Conservation (phyloP, 2,113 vertebrate genomes). For the Engystomops pustulosus region DNA sequence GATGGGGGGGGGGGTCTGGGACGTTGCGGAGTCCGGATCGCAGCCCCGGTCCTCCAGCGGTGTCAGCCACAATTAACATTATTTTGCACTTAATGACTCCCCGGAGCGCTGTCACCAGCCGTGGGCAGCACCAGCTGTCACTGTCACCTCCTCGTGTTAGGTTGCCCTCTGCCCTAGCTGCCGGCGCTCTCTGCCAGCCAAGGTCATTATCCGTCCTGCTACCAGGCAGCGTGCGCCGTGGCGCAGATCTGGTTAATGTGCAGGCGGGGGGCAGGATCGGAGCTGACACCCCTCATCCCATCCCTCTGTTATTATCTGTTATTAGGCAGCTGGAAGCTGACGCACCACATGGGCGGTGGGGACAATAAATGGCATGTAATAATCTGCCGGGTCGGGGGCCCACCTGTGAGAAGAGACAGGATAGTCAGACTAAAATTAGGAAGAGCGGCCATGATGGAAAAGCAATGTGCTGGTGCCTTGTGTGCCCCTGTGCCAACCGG, state of each 20-base stretch:
- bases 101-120: slow-evolving; percentile 54
- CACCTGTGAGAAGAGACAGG: slow-evolving; percentile 36
- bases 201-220: slow-evolving; percentile 50
- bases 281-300: slow-evolving; percentile 51
- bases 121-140: slow-evolving; percentile 40
- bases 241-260: slow-evolving; percentile 42
- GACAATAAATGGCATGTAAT: slow-evolving; percentile 48
- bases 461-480: not conserved
- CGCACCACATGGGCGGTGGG: slow-evolving; percentile 44
- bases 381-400: slow-evolving; percentile 52
- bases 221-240: not conserved
- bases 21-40: slow-evolving; percentile 3
- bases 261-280: slow-evolving; percentile 51
- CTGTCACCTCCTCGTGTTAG: slow-evolving; percentile 56
- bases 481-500: too few relatives aligned
- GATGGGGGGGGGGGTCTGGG: not conserved
- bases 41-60: slow-evolving; percentile 66
- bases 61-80: slow-evolving; percentile 75
- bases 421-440: slow-evolving; percentile 20
- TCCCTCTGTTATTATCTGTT: slow-evolving; percentile 57
- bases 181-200: slow-evolving; percentile 38
- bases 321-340: slow-evolving; percentile 58
- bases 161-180: slow-evolving; percentile 55
- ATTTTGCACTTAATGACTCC: slow-evolving; percentile 74
- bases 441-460: not conserved